Evolutionary conservation across 2,113 vertebrate genomes (phyloP).

Genomic region (Gymnobelideus leadbeateri): DNA sequence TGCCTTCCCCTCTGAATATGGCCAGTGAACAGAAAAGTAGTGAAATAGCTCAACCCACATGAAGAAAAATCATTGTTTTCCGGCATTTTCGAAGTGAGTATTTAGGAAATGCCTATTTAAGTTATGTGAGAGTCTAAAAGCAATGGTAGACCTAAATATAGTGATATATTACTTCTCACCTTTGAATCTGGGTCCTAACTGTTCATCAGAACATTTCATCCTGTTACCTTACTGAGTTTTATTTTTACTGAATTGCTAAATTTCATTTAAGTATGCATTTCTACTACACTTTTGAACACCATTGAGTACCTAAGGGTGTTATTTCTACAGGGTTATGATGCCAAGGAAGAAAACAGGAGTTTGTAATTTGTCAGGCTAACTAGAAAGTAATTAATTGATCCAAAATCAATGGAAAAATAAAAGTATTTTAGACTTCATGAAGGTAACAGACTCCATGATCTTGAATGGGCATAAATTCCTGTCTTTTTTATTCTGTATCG

Average conservation of each 20-base stretch:
- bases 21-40: background rate
- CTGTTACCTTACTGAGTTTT: background rate
- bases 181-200: background rate
- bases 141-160: background rate
- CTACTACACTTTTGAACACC: background rate
- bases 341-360: background rate
- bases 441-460: background rate
- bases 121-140: background rate
- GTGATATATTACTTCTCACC: background rate
- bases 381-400: background rate
- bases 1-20: background rate
- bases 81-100: background rate
- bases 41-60: background rate
- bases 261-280: background rate
- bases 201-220: background rate
- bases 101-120: background rate
- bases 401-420: background rate
- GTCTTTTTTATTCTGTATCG: background rate
- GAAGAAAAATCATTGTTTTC: background rate
- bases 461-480: background rate
- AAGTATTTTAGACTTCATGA: background rate
- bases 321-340: background rate
- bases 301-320: background rate
- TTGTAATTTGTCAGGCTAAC: background rate
- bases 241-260: background rate